These are phyloP conservation scores for Drosophila prosaltans DNA, from an alignment of 1,140 invertebrate genomes.

Conservation along the genomic window DNA sequence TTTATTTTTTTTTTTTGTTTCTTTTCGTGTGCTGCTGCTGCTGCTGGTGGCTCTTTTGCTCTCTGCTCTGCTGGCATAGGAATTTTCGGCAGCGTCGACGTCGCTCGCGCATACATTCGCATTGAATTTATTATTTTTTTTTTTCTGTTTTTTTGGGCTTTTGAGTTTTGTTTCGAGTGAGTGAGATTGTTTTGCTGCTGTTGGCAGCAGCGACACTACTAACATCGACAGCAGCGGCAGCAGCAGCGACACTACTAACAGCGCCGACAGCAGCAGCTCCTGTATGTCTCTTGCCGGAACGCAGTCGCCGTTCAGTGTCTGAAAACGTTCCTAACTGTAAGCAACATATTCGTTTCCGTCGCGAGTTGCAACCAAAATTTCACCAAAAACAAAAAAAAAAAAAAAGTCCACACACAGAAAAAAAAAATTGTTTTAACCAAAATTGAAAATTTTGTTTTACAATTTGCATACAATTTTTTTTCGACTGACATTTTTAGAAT, in stretches of 20 bases:
- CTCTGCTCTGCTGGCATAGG: slow-evolving; percentile 15
- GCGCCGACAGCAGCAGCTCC: slow-evolving; percentile 7
- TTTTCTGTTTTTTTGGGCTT: slow-evolving; percentile 16
- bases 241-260: background rate
- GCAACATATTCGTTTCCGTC: slow-evolving; percentile 59
- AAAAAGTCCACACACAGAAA: slow-evolving; percentile 17
- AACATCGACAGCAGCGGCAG: slow-evolving; percentile 10
- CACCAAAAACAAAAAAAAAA: slow-evolving; percentile 16
- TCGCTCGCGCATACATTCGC: slow-evolving; percentile 3
- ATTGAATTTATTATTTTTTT: background rate
- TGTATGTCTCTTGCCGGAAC: slow-evolving; percentile 7
- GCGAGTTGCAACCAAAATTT: slow-evolving; percentile 38
- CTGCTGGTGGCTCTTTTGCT: slow-evolving; percentile 6
- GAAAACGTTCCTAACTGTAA: slow-evolving; percentile 74
- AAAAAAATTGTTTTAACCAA: slow-evolving; percentile 23
- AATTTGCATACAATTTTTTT: background rate
- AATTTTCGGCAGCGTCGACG: slow-evolving; percentile 20
- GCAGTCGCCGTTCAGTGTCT: slow-evolving; percentile 58
- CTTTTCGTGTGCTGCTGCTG: background rate
- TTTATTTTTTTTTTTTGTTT: background rate
- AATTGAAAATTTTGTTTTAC: slow-evolving; percentile 12
- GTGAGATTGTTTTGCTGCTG: slow-evolving; percentile 3
- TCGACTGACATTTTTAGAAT: background rate
- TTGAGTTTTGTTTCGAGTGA: slow-evolving; percentile 20
- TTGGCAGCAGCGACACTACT: background rate